These are phyloP conservation scores for Etia nguti DNA, from an alignment of 2,113 vertebrate genomes.

Conservation along the genomic window DNA sequence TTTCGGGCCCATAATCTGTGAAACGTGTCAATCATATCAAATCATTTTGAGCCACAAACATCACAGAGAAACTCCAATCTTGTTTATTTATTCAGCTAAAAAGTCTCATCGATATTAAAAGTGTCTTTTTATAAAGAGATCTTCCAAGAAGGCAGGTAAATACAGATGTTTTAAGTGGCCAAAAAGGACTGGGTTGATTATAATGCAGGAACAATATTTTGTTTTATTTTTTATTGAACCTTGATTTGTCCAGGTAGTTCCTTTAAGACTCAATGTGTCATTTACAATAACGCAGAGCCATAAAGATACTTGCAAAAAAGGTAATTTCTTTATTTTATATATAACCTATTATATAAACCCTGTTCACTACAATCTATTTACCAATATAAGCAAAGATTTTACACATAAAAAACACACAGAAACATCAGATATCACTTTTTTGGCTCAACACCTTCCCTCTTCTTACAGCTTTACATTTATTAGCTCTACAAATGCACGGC, in stretches of 20 bases:
- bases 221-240: not conserved
- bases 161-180: not conserved
- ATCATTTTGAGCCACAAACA: not conserved
- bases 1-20: not conserved
- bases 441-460: not conserved
- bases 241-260: not conserved
- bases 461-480: not conserved
- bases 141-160: not conserved
- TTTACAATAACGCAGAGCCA: not conserved
- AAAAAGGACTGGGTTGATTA: not conserved
- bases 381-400: not conserved
- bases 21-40: not conserved
- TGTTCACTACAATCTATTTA: not conserved
- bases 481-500: not conserved
- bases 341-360: not conserved
- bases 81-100: not conserved
- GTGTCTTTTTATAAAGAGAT: not conserved
- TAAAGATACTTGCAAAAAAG: not conserved
- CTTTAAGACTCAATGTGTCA: not conserved
- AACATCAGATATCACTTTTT: not conserved
- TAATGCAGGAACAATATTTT: not conserved
- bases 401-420: not conserved
- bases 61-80: not conserved
- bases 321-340: not conserved
- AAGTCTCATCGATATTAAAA: not conserved